Conservation (phyloP, 2,888 invertebrate genomes). For the Tanypteryx hageni region DNA sequence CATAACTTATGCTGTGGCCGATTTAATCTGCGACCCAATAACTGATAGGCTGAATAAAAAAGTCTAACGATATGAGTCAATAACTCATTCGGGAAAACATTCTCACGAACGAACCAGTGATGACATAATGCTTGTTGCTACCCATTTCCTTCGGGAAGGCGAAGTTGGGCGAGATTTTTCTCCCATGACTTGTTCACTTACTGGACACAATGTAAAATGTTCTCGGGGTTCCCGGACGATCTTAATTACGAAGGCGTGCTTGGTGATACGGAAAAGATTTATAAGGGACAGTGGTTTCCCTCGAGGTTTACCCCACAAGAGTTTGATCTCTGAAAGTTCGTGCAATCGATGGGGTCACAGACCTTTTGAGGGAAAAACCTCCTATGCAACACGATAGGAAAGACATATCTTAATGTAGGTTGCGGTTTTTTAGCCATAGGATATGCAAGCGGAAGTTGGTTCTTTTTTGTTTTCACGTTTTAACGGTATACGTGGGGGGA, state of each 20-base stretch:
- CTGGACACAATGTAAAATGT: constrained; percentile 11
- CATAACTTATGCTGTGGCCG: no score
- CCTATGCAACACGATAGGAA: constrained; percentile 57
- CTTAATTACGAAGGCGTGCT: constrained; percentile 43
- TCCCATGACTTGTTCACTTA: constrained; percentile 13
- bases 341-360: constrained; percentile 55
- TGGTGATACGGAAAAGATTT: constrained; percentile 52
- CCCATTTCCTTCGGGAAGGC: neutral
- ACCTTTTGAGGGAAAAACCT: constrained; percentile 42
- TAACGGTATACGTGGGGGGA: constrained; percentile 55
- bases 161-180: neutral
- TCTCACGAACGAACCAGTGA: neutral
- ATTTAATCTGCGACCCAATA: no score
- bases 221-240: neutral
- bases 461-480: constrained; percentile 41
- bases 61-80: no score
- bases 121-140: neutral
- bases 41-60: no score
- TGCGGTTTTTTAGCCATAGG: constrained; percentile 60
- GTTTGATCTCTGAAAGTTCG: constrained; percentile 50
- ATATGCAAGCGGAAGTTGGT: constrained; percentile 56
- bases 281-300: constrained; percentile 59
- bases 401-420: constrained; percentile 52
- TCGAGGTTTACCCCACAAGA: constrained; percentile 56
- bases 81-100: neutral